Conservation (phyloP, 1,140 invertebrate genomes). For the Orchestia grillus region DNA sequence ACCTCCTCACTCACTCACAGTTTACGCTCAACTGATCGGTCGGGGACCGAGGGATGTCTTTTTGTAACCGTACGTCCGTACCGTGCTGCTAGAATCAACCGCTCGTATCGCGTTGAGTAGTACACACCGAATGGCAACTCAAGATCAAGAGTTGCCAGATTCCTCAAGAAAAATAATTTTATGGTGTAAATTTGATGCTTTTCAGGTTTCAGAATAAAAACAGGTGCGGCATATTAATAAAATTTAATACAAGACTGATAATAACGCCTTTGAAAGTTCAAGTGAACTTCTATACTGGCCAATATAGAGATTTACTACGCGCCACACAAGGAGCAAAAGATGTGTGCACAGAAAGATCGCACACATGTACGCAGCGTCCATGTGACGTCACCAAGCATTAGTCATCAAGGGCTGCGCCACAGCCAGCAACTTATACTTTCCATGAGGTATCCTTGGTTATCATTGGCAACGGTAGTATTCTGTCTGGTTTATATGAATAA, state of each 20-base stretch:
- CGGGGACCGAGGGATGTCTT: slow-evolving; percentile 11
- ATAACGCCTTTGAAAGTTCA: neutral
- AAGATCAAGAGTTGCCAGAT: neutral
- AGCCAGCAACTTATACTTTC: neutral
- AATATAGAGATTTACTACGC: neutral
- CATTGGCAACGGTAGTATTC: neutral
- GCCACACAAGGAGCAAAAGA: neutral
- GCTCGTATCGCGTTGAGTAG: neutral
- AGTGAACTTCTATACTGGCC: neutral
- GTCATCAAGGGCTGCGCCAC: neutral
- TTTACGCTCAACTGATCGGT: slow-evolving; percentile 14
- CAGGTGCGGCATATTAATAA: neutral
- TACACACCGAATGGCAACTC: neutral
- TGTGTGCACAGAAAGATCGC: neutral
- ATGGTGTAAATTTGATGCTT: neutral
- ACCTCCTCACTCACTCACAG: neutral
- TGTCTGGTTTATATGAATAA: no score
- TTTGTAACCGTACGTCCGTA: neutral
- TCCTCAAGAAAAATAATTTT: neutral
- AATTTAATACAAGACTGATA: neutral
- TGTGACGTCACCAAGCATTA: slow-evolving; percentile 25
- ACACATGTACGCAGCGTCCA: neutral
- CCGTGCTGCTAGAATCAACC: neutral
- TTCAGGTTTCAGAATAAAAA: no score
- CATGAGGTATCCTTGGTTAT: neutral